A percentile compares a stretch with the other conserved stretches of the same genome.
phyloP scores from a whole-genome alignment of 2,888 invertebrate species.

The Elmis aenea region DNA sequence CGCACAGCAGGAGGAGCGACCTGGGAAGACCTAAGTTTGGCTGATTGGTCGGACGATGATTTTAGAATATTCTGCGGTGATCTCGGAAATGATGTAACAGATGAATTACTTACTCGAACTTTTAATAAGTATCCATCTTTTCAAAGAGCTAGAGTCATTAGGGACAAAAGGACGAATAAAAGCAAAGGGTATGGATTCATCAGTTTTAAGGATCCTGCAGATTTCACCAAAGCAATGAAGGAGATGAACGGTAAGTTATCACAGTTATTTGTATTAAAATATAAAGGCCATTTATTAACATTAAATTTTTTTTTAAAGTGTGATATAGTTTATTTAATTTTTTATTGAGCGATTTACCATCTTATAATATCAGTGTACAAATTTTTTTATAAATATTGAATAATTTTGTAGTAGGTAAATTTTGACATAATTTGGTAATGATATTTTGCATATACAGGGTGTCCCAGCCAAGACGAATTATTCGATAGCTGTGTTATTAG shows the following conservation, averaged over 20 bases:
- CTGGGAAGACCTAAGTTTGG: conserved; percentile 92
- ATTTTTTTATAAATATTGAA: no score
- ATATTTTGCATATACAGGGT: no score
- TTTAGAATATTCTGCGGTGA: conserved; percentile 99
- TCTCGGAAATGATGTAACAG: conserved; percentile 97
- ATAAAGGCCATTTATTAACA: no score
- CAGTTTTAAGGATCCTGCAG: conserved; percentile 95
- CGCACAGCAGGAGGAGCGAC: conserved; percentile 89
- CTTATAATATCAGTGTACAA: no score
- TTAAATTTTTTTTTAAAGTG: no score
- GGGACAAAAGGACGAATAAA: conserved; percentile 96
- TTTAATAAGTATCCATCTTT: conserved; percentile 94
- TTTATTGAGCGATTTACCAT: no score
- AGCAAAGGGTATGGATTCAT: conserved; percentile 99
- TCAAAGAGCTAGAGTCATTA: conserved; percentile 87
- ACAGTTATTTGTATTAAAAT: no score
- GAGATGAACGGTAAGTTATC: conserved; percentile 95
- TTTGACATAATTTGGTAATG: no score
- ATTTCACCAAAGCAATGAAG: conserved; percentile 97
- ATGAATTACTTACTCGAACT: conserved; percentile 92
- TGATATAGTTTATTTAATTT: no score
- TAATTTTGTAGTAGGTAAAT: no score
- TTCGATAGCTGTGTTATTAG: no score
- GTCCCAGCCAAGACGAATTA: no score
- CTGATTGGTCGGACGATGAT: conserved; percentile 98